Conservation (phyloP, 2,797 vertebrate species). For the Lerista edwardsae region DNA sequence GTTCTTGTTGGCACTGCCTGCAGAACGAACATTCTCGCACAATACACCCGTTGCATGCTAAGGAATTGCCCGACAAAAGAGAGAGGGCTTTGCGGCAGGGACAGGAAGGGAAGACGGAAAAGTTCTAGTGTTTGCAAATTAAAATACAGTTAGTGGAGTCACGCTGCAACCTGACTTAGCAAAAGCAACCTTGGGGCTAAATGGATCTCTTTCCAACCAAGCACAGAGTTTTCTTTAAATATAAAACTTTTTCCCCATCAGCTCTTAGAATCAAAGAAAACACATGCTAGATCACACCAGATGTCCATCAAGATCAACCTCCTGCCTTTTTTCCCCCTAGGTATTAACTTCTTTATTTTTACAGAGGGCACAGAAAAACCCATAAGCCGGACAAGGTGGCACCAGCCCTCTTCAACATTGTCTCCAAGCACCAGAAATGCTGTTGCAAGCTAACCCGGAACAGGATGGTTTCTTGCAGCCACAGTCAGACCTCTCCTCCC, state of each 20-base stretch:
- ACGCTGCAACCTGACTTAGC: background rate
- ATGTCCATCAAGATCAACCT: too few relatives aligned
- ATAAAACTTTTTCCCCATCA: background rate
- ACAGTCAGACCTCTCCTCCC: background rate
- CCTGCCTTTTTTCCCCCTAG: too few relatives aligned
- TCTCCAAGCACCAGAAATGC: too few relatives aligned
- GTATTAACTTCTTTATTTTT: too few relatives aligned
- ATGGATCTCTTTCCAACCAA: background rate
- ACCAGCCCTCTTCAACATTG: too few relatives aligned
- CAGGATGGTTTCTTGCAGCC: background rate
- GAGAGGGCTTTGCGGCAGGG: background rate
- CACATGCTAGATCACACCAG: too few relatives aligned
- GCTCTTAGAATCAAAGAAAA: too few relatives aligned
- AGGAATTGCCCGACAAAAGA: background rate
- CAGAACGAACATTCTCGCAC: background rate
- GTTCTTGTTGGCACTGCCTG: conserved; percentile 15
- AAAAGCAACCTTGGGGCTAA: background rate
- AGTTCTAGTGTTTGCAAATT: rapidly evolving
- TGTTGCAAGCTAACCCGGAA: background rate
- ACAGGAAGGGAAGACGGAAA: background rate
- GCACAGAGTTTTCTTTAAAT: background rate
- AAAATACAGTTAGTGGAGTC: background rate
- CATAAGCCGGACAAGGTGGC: too few relatives aligned
- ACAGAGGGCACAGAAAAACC: too few relatives aligned
- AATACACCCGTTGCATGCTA: background rate